Base-by-base conservation (phyloP, 2,797 vertebrate genomes). In the Triplophysa yarkandensis region DNA sequence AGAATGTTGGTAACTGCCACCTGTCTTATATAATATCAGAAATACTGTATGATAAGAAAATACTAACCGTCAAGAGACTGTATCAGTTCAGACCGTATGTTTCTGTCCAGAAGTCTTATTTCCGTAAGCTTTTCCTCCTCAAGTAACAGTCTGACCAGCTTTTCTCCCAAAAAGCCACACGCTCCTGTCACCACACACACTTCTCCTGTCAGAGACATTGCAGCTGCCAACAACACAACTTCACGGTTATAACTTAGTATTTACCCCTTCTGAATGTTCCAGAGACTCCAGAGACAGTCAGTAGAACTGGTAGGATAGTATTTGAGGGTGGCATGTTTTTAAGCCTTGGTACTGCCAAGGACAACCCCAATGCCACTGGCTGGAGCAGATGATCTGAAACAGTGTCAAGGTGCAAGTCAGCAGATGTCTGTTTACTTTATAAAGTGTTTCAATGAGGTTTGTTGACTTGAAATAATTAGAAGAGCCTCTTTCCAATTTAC, bases 171-270 rank as follows among this genome's bases (percentile, higher is more conserved):
- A 80, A 99, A 98, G 1, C 97, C 97, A 52, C 91, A 88, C 3
- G 95, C 97, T 68, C 97, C 97, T 0, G 95, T 98, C 86, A 98
- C 92, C 79, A 98, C 88, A 50, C 94, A 97, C 70, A 92, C 92
- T 9, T 94, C 90, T 1, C 92, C 92, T 0, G 77, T 80, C 86
- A 96, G 87, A 84, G 89, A 87, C 92, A 93, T 93, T 2, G 34
- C 10, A 25, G 30, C 13, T 48, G 44, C 44, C 27, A 34, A 55
- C 2, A 39, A 39, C 36, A 39, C 36, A 9, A 39, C 36, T 39
- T 61, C 50, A 43, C 54, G n/a, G 2, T 4, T 6, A 43, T 30
- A 23, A 5, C 25, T 36, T 30, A 19, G 34, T 70, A 3, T 52
- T 43, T 25, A 62, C 17, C 36, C 21, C 58, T 30, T 6, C 4